Conservation (phyloP, 53 echinoderm and acorn worm species). For the Pentamera pediparva region DNA sequence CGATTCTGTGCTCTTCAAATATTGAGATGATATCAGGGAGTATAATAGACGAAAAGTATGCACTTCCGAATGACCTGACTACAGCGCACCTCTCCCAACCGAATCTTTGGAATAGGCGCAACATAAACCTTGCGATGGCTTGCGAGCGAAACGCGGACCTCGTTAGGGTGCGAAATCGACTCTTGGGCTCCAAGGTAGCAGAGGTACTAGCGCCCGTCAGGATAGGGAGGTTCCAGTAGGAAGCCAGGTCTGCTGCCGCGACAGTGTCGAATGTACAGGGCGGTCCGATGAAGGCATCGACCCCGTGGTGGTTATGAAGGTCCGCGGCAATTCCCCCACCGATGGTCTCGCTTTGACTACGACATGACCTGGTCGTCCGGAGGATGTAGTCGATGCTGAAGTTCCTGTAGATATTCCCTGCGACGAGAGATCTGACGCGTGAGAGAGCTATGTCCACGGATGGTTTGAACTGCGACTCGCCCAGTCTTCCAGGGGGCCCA, state of each 20-base stretch:
- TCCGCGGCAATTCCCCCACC: constrained; percentile 23
- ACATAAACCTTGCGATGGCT: background rate
- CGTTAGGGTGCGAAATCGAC: constrained; percentile 37
- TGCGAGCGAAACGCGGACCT: constrained; percentile 30
- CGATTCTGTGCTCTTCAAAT: constrained; percentile 1
- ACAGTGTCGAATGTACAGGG: constrained; percentile 30
- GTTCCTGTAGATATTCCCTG: background rate
- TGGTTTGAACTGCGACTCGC: too few species aligned
- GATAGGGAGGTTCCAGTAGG: constrained; percentile 59
- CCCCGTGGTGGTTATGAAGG: background rate
- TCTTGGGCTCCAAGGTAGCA: constrained; percentile 15
- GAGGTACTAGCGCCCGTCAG: constrained; percentile 35
- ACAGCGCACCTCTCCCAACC: constrained; percentile 20
- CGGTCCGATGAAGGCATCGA: constrained; percentile 51
- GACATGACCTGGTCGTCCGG: background rate
- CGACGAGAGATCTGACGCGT: background rate
- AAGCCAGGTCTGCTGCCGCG: constrained; percentile 43
- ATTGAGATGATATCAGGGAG: constrained; percentile 1
- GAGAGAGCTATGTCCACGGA: background rate
- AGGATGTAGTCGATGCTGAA: background rate
- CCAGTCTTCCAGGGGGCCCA: too few species aligned
- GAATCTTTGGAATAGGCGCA: background rate
- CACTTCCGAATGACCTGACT: background rate
- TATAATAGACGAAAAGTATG: background rate
- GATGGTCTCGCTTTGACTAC: background rate